phyloP scores from a whole-genome alignment of 2,888 invertebrate species.

The Lordiphosa fenestrarum region DNA sequence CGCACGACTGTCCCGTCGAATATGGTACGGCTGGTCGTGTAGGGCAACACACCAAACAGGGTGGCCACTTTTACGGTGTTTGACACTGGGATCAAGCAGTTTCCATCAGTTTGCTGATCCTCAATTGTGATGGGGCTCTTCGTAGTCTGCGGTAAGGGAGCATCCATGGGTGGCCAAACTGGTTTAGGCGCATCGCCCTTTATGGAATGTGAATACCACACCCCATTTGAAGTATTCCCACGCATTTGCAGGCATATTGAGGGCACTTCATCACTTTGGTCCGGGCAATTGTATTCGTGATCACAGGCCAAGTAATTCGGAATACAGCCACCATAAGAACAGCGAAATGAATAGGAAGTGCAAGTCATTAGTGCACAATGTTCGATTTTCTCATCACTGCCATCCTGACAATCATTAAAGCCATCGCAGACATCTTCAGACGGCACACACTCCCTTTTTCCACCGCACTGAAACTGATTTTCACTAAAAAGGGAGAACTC shows the following conservation, averaged over 20 bases:
- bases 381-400: slow-evolving; percentile 33
- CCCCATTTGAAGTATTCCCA: too few species aligned
- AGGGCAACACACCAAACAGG: too few species aligned
- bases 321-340: slow-evolving; percentile 66
- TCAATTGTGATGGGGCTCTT: too few species aligned
- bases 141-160: too few species aligned
- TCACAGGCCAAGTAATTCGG: slow-evolving; percentile 19
- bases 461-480: slow-evolving; percentile 1
- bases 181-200: neutral
- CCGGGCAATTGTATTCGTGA: slow-evolving; percentile 24
- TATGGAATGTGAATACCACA: neutral
- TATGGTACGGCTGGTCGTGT: too few species aligned
- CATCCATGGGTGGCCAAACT: too few species aligned
- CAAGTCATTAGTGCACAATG: slow-evolving; percentile 18
- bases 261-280: slow-evolving; percentile 34
- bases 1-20: too few species aligned
- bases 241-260: slow-evolving; percentile 14
- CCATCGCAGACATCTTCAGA: slow-evolving; percentile 13
- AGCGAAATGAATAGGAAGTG: slow-evolving; percentile 61
- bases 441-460: slow-evolving; percentile 9
- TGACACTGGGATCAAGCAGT: too few species aligned
- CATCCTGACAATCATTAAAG: slow-evolving; percentile 20
- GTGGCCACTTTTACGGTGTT: too few species aligned
- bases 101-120: too few species aligned
- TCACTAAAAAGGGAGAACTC: slow-evolving; percentile 1